phyloP scores from a whole-genome alignment of 2,888 invertebrate species.

The Pseudanteris insignis region DNA sequence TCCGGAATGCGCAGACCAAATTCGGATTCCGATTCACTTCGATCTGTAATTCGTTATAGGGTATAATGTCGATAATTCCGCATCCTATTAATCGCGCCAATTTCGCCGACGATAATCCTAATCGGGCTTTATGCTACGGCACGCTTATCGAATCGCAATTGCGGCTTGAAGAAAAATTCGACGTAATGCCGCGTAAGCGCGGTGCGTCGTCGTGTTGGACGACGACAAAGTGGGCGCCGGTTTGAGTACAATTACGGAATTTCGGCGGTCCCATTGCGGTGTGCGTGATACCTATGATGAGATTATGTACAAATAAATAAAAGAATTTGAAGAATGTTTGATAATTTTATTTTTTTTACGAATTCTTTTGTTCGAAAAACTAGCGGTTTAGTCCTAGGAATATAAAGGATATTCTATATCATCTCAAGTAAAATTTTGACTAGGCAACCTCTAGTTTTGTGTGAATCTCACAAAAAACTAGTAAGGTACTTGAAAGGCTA shows the following conservation, averaged over 20 bases:
- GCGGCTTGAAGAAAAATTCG: conserved; percentile 13
- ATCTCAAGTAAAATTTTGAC: too few species aligned
- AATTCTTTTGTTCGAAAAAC: too few species aligned
- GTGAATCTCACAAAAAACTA: too few species aligned
- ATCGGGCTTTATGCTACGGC: conserved; percentile 27
- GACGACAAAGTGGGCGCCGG: not conserved
- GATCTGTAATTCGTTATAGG: conserved; percentile 34
- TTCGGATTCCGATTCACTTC: conserved; percentile 16
- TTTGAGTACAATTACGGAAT: conserved; percentile 5
- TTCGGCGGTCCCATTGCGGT: not conserved
- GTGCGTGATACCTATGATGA: too few species aligned
- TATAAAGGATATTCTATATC: too few species aligned
- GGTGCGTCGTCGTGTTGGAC: not conserved
- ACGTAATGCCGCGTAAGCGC: conserved; percentile 15
- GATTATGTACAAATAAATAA: too few species aligned
- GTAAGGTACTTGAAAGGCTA: too few species aligned
- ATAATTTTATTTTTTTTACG: too few species aligned
- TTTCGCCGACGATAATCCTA: conserved; percentile 37
- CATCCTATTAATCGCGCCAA: conserved; percentile 40
- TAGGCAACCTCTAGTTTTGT: too few species aligned
- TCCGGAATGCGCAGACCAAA: conserved; percentile 20
- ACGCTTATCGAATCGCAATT: conserved; percentile 23
- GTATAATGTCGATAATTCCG: conserved; percentile 39
- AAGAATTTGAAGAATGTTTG: too few species aligned
- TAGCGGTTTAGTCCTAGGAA: too few species aligned